Base-by-base conservation (phyloP, 2,113 vertebrate species). In the Oreochromis niloticus region DNA sequence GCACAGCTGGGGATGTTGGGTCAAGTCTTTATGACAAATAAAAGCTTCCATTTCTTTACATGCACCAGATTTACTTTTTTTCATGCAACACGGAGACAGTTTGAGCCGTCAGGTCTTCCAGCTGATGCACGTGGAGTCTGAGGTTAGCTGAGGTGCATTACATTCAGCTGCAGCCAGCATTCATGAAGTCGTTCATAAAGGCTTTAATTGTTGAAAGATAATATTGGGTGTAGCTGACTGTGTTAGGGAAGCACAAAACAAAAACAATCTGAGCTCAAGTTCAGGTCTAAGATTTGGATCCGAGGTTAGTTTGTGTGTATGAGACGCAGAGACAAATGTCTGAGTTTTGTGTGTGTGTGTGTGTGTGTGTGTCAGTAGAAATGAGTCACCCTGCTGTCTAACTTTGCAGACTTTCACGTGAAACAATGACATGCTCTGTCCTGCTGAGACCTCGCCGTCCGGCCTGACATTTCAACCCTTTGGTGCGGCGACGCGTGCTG, bases 341-440 rank as follows among this genome's bases (percentile, higher is more conserved):
- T 4, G 3, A 3, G 59, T n/a, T 3, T 34, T 50, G 59, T 46
- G 6, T 81, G 36, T 22, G 24, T 27, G 24, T 27, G 16, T 14
- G 5, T 39, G 46, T 50, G 57, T 46, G 6, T 24, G 22, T 24
- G 46, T 48, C 8, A 6, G 59, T 39, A 17, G 2, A 52, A 78
- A 32, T 78, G 73, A 78, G 73, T 78, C 41, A 43, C 34, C 34
- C 17, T 52, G 80, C 14, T 78, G 41, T 41, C 82, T 19, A 75
- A 82, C 36, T 39, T 73, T 8, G 39, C 24, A 24, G 50, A 14
- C 34, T 85, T 85, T 83, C 80, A 89, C 56, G 81, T 81, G 66
- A 63, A 86, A 89, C 80, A 88, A 80, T 56, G 71, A 66, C 32
- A 5, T 36, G 79, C 84, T 80, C 36, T 85, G 68, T 90, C 19